phyloP scores from a whole-genome alignment of 2,888 invertebrate genomes.

The Andrena haemorrhoa region DNA sequence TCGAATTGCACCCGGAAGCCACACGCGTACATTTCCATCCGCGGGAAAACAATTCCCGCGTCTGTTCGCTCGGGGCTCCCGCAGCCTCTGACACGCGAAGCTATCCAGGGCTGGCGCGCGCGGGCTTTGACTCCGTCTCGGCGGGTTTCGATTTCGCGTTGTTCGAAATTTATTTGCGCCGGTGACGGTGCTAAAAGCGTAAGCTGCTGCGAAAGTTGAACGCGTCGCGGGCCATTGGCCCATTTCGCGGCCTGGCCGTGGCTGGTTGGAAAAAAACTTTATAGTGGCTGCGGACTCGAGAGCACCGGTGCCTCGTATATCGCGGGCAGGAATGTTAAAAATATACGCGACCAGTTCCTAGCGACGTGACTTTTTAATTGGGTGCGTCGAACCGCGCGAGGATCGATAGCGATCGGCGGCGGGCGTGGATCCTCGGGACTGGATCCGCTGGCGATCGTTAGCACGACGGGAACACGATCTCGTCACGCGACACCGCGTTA shows the following conservation, averaged over 20 bases:
- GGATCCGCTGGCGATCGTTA: background rate
- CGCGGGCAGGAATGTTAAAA: slow-evolving; percentile 59
- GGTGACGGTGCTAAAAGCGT: slow-evolving; percentile 11
- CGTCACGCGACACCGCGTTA: slow-evolving; percentile 26
- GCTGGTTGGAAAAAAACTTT: slow-evolving; percentile 33
- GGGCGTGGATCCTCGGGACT: background rate
- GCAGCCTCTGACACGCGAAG: background rate
- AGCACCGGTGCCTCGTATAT: slow-evolving; percentile 33
- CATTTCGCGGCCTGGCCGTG: background rate
- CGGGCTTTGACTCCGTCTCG: background rate
- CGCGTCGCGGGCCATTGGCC: slow-evolving; percentile 12
- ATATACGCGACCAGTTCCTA: slow-evolving; percentile 41
- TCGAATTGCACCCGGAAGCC: slow-evolving; percentile 13
- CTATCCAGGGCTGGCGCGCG: background rate
- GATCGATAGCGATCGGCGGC: slow-evolving; percentile 21
- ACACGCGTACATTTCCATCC: background rate
- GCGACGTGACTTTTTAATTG: slow-evolving; percentile 39
- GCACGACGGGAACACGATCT: slow-evolving; percentile 12
- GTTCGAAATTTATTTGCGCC: background rate
- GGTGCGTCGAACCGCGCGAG: slow-evolving; percentile 39
- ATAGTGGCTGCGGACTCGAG: background rate
- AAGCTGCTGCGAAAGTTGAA: background rate
- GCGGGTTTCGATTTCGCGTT: background rate
- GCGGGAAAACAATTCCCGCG: background rate
- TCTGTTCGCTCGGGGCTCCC: background rate